Conservation (phyloP, 1,140 invertebrate genomes). For the Yoshiicerus persimilis region DNA sequence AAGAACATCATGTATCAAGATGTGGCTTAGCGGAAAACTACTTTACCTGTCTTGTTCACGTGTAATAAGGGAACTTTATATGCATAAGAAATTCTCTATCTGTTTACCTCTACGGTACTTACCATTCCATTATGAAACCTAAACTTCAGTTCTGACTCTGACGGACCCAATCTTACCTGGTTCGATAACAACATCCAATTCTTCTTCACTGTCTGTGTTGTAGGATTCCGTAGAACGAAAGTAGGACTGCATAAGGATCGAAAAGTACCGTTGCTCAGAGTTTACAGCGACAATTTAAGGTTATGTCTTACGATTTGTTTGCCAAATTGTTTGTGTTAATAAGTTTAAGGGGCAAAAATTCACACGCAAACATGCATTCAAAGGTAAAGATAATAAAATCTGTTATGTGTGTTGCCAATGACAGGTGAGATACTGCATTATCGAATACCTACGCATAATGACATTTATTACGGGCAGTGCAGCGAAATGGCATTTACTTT, state of each 20-base stretch:
- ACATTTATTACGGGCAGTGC: not conserved
- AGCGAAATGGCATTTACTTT: not conserved
- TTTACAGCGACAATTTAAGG: not conserved
- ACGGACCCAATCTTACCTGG: not conserved
- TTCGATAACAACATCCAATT: not conserved
- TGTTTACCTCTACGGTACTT: not conserved
- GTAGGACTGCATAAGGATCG: not conserved
- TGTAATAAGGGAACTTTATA: not conserved
- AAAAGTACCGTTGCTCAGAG: not conserved
- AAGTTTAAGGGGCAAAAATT: not conserved
- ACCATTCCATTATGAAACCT: not conserved
- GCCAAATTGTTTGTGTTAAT: not conserved
- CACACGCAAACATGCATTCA: not conserved
- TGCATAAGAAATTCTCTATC: not conserved
- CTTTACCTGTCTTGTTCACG: not conserved
- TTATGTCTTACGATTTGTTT: not conserved
- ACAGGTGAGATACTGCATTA: not conserved
- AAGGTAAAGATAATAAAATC: not conserved
- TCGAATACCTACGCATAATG: not conserved
- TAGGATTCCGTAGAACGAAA: not conserved
- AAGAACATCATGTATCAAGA: not conserved
- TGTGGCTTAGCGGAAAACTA: not conserved
- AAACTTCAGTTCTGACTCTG: not conserved
- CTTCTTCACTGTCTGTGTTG: too few relatives aligned
- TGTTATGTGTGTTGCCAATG: not conserved